Conservation (phyloP, 2,888 invertebrate genomes). For the Griposia aprilina region DNA sequence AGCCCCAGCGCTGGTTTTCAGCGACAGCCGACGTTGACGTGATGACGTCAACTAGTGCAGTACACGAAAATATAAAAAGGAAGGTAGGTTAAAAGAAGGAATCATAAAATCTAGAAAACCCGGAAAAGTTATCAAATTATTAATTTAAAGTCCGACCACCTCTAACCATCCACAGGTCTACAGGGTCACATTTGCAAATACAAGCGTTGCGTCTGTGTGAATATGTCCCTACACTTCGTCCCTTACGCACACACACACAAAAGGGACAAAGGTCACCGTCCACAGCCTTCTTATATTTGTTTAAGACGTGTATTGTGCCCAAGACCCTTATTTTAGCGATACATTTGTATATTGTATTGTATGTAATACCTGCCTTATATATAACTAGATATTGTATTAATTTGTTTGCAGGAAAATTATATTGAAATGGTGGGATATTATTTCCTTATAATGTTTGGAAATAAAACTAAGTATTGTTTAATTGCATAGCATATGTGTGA, state of each 20-base stretch:
- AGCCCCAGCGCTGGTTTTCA: too few relatives aligned
- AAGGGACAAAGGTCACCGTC: slow-evolving; percentile 90
- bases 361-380: slow-evolving; percentile 65
- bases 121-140: background rate
- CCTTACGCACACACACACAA: slow-evolving; percentile 85
- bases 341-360: slow-evolving; percentile 76
- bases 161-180: slow-evolving; percentile 70
- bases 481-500: too few relatives aligned
- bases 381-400: slow-evolving; percentile 37
- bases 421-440: too few relatives aligned
- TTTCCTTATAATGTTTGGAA: background rate
- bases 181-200: slow-evolving; percentile 89
- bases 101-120: background rate
- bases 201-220: slow-evolving; percentile 79
- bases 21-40: too few relatives aligned
- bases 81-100: too few relatives aligned
- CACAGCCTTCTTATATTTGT: slow-evolving; percentile 90
- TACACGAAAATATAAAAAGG: too few relatives aligned
- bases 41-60: too few relatives aligned
- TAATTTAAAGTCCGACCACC: slow-evolving; percentile 13
- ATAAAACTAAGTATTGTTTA: too few relatives aligned
- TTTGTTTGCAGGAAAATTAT: background rate
- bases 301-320: slow-evolving; percentile 88
- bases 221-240: slow-evolving; percentile 81
- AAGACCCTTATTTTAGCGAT: slow-evolving; percentile 80